phyloP scores from a whole-genome alignment of 2,113 vertebrate species.

The Numida meleagris region DNA sequence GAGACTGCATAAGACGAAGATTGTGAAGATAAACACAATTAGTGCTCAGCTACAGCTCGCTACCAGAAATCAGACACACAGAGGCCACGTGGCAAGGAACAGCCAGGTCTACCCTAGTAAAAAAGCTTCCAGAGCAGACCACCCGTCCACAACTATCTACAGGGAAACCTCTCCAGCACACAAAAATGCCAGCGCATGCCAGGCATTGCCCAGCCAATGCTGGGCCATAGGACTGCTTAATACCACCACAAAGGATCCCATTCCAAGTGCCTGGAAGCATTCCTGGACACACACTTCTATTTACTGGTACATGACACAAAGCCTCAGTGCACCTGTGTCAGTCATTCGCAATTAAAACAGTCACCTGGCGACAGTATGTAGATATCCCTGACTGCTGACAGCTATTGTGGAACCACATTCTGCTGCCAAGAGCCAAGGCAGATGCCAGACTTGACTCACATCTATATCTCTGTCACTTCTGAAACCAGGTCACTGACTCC shows the following conservation, averaged over 20 bases:
- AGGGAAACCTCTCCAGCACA: neutral
- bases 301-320: neutral
- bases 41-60: neutral
- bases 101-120: rapidly evolving
- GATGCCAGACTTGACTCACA: neutral
- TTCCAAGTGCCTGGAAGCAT: neutral
- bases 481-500: neutral
- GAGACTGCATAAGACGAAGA: rapidly evolving
- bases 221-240: neutral
- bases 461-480: neutral
- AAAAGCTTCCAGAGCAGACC: neutral
- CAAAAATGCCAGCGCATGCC: neutral
- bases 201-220: neutral
- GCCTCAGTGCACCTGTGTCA: neutral
- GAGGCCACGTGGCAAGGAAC: neutral
- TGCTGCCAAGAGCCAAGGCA: neutral
- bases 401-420: neutral
- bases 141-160: neutral
- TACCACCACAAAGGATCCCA: neutral
- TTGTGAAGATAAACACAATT: neutral
- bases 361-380: neutral
- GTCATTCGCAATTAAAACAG: neutral
- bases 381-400: neutral
- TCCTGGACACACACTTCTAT: neutral
- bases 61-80: neutral